Base-by-base conservation (phyloP, 2,797 vertebrate genomes). In the Pseudochirops corinnae region DNA sequence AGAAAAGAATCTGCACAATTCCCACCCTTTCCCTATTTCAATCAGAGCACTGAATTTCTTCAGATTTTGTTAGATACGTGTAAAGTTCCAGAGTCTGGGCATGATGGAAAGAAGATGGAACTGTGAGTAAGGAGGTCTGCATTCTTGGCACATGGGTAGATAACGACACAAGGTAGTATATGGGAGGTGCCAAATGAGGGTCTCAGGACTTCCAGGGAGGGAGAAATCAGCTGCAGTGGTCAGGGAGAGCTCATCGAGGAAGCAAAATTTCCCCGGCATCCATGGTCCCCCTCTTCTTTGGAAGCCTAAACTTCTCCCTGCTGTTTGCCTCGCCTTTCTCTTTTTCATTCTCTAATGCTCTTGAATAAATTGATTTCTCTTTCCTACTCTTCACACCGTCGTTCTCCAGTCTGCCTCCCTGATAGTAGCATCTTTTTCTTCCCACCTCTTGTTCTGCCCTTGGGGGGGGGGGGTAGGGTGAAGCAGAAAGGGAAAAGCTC, bases 351-450 rank as follows among this genome's bases (percentile, higher is more conserved):
- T 39, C 53, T 87, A 58, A 11, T 50, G 52, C 50, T 90, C 31
- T 67, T 1, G 56, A 0, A 4, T 1, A 1, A 4, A 33, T 16
- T 74, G 46, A 29, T 58, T 21, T 39, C 53, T 10, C 18, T 21
- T 0, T 55, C 50, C 56, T 46, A 46, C 26, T 33, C 21, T 4
- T 0, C 4, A 33, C 21, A n/a, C 7, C 26, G 2, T 12, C 46
- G 2, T 92, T 67, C 56, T 13, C 16, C 1, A 18, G 52, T 55
- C 10, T 53, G 0, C 74, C 58, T 82, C 26, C 29, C 9, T 33
- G 56, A 33, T 16, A 28, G 33, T 18, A 50, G 52, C 9, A 90
- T 82, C 55, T 18, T 50, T 92, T 82, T 82, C 62, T 67, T 82
- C 39, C 39, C 39, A n/a, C 18, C 50, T 91, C 62, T 50, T 56